Base-by-base conservation (phyloP, 2,888 invertebrate genomes). In the Caradrina kadenii region DNA sequence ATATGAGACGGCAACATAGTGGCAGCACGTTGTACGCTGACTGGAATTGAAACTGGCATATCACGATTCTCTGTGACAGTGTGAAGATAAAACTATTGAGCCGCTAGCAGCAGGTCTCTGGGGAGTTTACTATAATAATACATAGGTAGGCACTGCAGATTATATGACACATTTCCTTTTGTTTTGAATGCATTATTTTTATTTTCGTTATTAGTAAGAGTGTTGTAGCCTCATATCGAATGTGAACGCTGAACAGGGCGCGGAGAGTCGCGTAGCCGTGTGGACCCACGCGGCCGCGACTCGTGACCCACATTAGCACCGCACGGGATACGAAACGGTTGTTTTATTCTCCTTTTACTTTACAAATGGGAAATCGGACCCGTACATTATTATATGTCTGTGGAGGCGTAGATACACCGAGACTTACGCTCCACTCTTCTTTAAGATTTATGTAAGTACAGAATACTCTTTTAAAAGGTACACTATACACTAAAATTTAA, bases 291-390 rank as follows among this genome's bases (percentile, higher is more conserved):
- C 71, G 42, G 35, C 39, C 61, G 58, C 63, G 66, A 61, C 55
- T 45, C 71, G 50, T 50, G 83, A 78, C 86, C 84, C 80, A 87
- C 88, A 89, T 91, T 90, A 90, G 87, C 88, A 86, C 85, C 79
- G 79, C 74, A 82, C 78, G 86, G 86, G 80, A 82, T 81, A 84
- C 84, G 80, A 82, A 86, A 84, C 84, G 82, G 80, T 85, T 87
- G 86, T 86, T 89, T 89, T 89, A 87, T 86, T 82, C 84, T 85
- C 84, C 84, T 86, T 90, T 90, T 88, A 86, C 88, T 89, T 91
- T 88, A 89, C 88, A 90, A 89, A 91, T 90, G 88, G 88, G 89
- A 88, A 90, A 90, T 88, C 87, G 89, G 87, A 86, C 87, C 87
- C 85, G n/a, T n/a, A 86, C 88, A 88, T 91, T 90, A 90, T 88